phyloP scores from a whole-genome alignment of 2,113 vertebrate species.

The Elephas maximus region DNA sequence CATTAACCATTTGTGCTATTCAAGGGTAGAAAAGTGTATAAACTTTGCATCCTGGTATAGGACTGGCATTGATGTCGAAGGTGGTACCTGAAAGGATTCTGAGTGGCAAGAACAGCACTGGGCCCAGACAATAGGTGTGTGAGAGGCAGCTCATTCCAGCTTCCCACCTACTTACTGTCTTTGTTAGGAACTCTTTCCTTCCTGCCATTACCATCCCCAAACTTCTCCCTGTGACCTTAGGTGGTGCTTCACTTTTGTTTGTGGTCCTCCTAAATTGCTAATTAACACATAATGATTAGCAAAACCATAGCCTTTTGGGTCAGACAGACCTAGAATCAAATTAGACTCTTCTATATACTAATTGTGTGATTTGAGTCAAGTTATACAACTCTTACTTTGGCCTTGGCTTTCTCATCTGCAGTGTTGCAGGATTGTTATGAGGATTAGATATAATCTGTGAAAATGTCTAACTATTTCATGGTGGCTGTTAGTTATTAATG shows the following conservation, averaged over 20 bases:
- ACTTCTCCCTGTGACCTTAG: neutral
- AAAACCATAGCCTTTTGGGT: neutral
- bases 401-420: neutral
- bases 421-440: neutral
- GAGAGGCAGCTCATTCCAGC: neutral
- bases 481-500: neutral
- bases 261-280: neutral
- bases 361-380: neutral
- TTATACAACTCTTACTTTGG: neutral
- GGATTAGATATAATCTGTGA: neutral
- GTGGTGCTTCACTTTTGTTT: neutral
- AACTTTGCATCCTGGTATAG: neutral
- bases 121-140: neutral
- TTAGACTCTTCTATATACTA: neutral
- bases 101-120: neutral
- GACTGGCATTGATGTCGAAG: neutral
- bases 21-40: neutral
- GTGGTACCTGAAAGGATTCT: neutral
- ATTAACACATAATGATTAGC: neutral
- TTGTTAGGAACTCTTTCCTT: neutral
- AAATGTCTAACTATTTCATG: neutral
- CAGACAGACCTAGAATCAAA: slow-evolving; percentile 12
- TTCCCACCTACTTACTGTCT: too few relatives aligned
- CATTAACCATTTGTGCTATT: neutral
- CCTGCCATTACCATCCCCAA: neutral